Evolutionary conservation across 1,140 invertebrate species (phyloP), one percentile per base, ranked within the genome.

Genomic region (Atta texana): DNA sequence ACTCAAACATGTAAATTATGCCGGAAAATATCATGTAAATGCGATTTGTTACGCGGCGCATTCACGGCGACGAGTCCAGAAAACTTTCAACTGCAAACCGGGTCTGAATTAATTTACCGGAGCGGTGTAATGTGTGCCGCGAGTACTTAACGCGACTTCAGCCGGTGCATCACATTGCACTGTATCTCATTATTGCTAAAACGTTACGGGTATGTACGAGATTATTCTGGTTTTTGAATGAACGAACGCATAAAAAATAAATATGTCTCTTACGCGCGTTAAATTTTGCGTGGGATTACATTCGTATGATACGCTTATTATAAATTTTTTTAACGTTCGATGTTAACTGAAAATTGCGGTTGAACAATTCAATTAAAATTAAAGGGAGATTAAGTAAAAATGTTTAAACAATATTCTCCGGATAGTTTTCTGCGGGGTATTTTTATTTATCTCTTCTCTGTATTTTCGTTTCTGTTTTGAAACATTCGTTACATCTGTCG

Each of bases 21-120:
- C 24, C 39, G 80, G 80, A 84, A 84, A 84, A 84, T 84, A 84
- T 84, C 68, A 84, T 84, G 69, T 84, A 84, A 84, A 84, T 84
- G 80, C 80, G 80, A 84, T 84, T 84, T 84, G 69, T 39, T 61
- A 10, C 53, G 66, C 34, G 66, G 66, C 78, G 66, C 66, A 71
- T n/a, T 71, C 64, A 55, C 77, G 49, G 31, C 44, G 76, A 28
- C 74, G 61, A 55, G 80, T 12, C 55, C 80, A 74, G 80, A 49
- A 84, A 84, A 84, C 69, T 84, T 84, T 61, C 55, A 84, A 39
- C 80, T 7, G 39, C 80, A 74, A 84, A 84, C 39, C 69, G 69
- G 39, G 55, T 63, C 80, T 61, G 80, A 84, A 84, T 84, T 84
- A 74, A 84, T 84, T 84, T 74, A 49, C 18, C 80, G 39, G n/a